phyloP scores from a whole-genome alignment of 2,888 invertebrate genomes.

The Epicampocera succincta region DNA sequence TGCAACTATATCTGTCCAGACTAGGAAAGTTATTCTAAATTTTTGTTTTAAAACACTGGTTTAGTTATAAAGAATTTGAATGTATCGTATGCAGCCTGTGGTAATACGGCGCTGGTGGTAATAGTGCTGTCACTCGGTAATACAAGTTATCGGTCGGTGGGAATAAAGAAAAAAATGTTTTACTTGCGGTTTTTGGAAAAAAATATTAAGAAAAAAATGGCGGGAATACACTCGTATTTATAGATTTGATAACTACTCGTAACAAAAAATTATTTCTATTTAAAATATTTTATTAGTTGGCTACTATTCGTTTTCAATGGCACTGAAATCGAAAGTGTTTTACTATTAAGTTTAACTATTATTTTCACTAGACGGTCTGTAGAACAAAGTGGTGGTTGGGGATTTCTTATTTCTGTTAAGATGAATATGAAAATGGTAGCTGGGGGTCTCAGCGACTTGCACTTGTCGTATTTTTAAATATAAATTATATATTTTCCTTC shows the following conservation, averaged over 20 bases:
- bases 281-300: conserved; percentile 21
- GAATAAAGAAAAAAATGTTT: no score
- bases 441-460: background rate
- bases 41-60: no score
- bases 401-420: background rate
- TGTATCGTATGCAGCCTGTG: no score
- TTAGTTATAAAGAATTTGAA: no score
- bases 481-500: conserved; percentile 16
- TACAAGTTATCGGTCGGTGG: no score
- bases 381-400: background rate
- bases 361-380: conserved; percentile 10
- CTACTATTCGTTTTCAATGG: conserved; percentile 8
- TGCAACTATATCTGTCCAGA: no score
- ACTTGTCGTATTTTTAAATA: conserved; percentile 22
- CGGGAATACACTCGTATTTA: conserved; percentile 12
- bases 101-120: no score
- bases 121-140: no score
- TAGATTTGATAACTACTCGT: background rate
- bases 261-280: conserved; percentile 12
- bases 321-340: conserved; percentile 65
- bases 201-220: no score
- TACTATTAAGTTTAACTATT: conserved; percentile 27
- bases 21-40: no score
- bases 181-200: no score
- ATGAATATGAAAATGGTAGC: background rate